phyloP scores from a whole-genome alignment of 2,113 vertebrate genomes.

The Hydropotes inermis region DNA sequence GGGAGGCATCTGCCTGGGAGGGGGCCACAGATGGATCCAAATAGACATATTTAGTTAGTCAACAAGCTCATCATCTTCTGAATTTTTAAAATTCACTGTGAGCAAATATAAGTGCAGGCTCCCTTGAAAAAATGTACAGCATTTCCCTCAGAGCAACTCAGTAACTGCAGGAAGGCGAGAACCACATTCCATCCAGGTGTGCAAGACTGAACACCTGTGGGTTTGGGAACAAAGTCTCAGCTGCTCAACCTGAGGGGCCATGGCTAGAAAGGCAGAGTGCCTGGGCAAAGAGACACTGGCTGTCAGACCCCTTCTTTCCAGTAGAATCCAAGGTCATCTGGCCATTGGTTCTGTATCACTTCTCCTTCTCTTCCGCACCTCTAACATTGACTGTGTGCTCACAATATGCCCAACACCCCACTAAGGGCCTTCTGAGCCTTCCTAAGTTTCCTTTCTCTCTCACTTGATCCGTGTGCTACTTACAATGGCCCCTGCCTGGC shows the following conservation, averaged over 20 bases:
- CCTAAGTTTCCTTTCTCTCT: background rate
- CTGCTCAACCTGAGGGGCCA: background rate
- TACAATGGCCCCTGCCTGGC: background rate
- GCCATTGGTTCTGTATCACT: background rate
- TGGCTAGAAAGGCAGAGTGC: background rate
- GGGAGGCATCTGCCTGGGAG: background rate
- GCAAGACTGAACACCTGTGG: background rate
- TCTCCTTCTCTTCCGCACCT: background rate
- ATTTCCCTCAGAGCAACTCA: background rate
- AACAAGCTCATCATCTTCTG: slow-evolving; percentile 47
- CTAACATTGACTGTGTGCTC: background rate
- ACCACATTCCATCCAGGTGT: background rate
- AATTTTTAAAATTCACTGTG: slow-evolving; percentile 27
- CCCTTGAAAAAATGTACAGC: background rate
- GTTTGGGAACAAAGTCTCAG: background rate
- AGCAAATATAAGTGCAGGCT: slow-evolving; percentile 15
- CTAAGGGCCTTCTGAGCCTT: background rate
- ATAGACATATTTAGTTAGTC: slow-evolving; percentile 45
- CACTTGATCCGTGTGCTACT: background rate
- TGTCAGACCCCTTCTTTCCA: background rate
- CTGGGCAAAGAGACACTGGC: background rate
- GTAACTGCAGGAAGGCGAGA: background rate
- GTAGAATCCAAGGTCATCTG: background rate
- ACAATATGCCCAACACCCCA: background rate
- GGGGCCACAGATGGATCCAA: slow-evolving; percentile 33